Evolutionary conservation across 2,797 vertebrate genomes (phyloP).

Genomic region (Parotocinclus haroldoi): DNA sequence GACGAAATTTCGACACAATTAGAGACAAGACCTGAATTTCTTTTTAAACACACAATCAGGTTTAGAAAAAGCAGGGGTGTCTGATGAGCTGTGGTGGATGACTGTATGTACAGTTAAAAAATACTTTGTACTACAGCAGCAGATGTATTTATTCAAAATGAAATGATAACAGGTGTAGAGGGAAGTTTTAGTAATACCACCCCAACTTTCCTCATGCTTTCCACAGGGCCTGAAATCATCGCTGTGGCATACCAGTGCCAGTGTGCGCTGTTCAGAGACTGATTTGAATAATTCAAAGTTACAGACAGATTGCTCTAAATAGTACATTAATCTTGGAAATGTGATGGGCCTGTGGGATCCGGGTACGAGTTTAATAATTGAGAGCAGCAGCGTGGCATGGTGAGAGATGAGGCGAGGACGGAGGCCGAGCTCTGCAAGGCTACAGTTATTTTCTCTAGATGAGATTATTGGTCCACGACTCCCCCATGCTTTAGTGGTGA

Average conservation of each 20-base stretch:
- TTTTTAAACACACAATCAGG: too few relatives aligned
- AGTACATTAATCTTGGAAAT: constrained; percentile 73
- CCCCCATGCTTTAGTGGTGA: constrained; percentile 44
- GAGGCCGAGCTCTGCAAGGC: constrained; percentile 1
- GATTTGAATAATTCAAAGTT: constrained; percentile 67
- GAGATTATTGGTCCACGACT: constrained; percentile 46
- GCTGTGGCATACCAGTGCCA: constrained; percentile 50
- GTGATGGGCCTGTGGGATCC: constrained; percentile 52
- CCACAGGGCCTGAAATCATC: too few relatives aligned
- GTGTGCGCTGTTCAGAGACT: constrained; percentile 45
- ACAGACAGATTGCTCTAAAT: constrained; percentile 66
- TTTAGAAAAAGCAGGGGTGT: too few relatives aligned
- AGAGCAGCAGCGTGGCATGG: constrained; percentile 51
- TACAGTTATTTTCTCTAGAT: not conserved
- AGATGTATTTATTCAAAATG: too few relatives aligned
- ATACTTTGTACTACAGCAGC: too few relatives aligned
- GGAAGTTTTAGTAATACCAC: too few relatives aligned
- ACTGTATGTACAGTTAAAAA: too few relatives aligned
- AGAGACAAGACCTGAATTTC: too few relatives aligned
- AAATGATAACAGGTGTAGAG: too few relatives aligned
- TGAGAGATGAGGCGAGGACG: constrained; percentile 29
- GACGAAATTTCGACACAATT: too few relatives aligned
- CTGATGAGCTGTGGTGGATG: too few relatives aligned
- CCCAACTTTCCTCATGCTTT: too few relatives aligned
- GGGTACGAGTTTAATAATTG: constrained; percentile 62